Conservation (phyloP, 2,797 vertebrate species). For the Cheirogaleus major region DNA sequence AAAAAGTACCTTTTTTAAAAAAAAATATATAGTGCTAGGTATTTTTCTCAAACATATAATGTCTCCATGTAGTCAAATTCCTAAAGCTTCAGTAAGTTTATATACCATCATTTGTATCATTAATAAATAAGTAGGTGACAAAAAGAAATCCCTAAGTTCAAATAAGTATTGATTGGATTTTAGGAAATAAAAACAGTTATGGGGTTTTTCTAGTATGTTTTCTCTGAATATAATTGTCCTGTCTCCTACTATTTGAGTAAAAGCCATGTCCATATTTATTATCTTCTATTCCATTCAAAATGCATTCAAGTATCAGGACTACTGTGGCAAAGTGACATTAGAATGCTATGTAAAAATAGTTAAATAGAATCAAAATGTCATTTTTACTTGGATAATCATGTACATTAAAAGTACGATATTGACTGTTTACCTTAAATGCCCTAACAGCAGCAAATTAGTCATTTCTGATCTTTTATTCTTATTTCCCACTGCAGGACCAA, state of each 20-base stretch:
- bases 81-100: constrained; percentile 25
- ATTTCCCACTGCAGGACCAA: constrained; percentile 44
- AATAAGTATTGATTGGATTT: neutral
- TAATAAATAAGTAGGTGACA: neutral
- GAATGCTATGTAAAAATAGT: constrained; percentile 27
- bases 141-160: constrained; percentile 24
- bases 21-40: neutral
- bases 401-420: constrained; percentile 66
- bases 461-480: constrained; percentile 68
- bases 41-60: neutral
- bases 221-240: neutral
- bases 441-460: constrained; percentile 56
- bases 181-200: neutral
- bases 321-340: neutral
- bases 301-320: neutral
- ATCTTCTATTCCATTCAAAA: constrained; percentile 29
- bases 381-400: constrained; percentile 64
- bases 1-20: neutral
- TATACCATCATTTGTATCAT: neutral
- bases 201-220: neutral
- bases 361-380: constrained; percentile 42
- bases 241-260: constrained; percentile 3
- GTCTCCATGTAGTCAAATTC: neutral
- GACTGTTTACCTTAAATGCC: constrained; percentile 66
- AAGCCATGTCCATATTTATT: constrained; percentile 6